Base-by-base conservation (phyloP, 2,888 invertebrate species). In the Petrophora chlorosata region DNA sequence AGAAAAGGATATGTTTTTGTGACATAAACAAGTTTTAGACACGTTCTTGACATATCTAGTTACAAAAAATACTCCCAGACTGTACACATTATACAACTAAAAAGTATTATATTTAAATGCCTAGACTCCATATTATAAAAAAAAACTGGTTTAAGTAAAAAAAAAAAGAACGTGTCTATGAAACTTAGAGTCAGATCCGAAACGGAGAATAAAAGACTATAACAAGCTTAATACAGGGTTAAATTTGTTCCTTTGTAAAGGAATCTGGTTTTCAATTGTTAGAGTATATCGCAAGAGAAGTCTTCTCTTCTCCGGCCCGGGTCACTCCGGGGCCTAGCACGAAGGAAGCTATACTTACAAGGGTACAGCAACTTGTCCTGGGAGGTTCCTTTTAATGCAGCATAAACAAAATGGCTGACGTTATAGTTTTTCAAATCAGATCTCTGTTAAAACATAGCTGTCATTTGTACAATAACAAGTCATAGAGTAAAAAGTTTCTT, bases 291-390 rank as follows among this genome's bases (percentile, higher is more conserved):
- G 10, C 49, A 50, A 3, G 38, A 43, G n/a, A n/a, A n/a, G 12
- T 29, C 29, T 5, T 39, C 28, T 16, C 44, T 40, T 41, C 39
- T 53, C 49, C 43, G 43, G 10, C 34, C 39, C 9, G 49, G 36
- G 3, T 29, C 49, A 5, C 9, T 47, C 25, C 19, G 16, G 8
- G 34, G 9, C n/a, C 34, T 41, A 46, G 48, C 47, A 56, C 39
- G 46, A 54, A 49, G 50, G 59, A 43, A 61, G 59, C 56, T 60
- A 85, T 91, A 92, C 92, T 93, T 91, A 93, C 92, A 92, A 82
- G 92, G 90, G 79, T 91, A 92, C 61, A 91, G 91, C 76, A 92
- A 91, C 85, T 86, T 92, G 85, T 92, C 92, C 81, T 92, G 92
- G 68, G 92, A 92, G 64, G 92, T 90, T 91, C 92, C 93, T 93